A percentile compares a stretch with the other conserved stretches of the same genome.
Conservation (phyloP, 2,888 invertebrate genomes). For the Acleris emargana region DNA sequence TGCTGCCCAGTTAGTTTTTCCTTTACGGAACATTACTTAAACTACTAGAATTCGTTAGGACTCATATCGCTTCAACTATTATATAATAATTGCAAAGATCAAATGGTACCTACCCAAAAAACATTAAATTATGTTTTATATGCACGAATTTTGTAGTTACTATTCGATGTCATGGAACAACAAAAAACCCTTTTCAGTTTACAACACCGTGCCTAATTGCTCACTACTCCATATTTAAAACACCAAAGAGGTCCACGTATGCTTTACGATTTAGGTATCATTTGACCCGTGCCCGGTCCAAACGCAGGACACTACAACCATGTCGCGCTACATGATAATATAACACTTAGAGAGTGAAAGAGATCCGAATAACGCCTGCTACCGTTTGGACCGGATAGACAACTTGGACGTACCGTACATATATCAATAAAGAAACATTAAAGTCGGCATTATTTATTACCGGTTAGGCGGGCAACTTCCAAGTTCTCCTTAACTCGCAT, state of each 20-base stretch:
- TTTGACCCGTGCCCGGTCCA: constrained; percentile 21
- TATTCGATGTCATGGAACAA: too few species aligned
- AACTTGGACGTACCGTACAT: constrained; percentile 37
- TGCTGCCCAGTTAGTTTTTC: too few species aligned
- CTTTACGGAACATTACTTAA: background rate
- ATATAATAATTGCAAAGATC: constrained; percentile 11
- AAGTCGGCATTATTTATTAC: background rate
- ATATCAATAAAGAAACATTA: constrained; percentile 34
- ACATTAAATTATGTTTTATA: too few species aligned
- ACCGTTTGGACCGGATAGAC: constrained; percentile 56
- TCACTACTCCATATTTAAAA: too few species aligned
- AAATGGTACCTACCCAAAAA: constrained; percentile 20
- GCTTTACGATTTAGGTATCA: constrained; percentile 12
- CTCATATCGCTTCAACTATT: constrained; percentile 12
- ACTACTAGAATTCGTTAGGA: constrained; percentile 2
- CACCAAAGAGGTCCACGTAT: too few species aligned
- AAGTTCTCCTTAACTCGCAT: too few species aligned
- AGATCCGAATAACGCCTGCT: constrained; percentile 52
- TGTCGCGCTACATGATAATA: constrained; percentile 41
- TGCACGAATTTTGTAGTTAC: too few species aligned
- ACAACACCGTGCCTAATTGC: too few species aligned
- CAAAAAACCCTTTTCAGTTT: too few species aligned
- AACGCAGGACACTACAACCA: constrained; percentile 33
- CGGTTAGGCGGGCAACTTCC: background rate
- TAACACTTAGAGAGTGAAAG: constrained; percentile 48